Evolutionary conservation across 2,888 invertebrate species (phyloP), one percentile per base, ranked within the genome.

Genomic region (Leptinotarsa juncta): DNA sequence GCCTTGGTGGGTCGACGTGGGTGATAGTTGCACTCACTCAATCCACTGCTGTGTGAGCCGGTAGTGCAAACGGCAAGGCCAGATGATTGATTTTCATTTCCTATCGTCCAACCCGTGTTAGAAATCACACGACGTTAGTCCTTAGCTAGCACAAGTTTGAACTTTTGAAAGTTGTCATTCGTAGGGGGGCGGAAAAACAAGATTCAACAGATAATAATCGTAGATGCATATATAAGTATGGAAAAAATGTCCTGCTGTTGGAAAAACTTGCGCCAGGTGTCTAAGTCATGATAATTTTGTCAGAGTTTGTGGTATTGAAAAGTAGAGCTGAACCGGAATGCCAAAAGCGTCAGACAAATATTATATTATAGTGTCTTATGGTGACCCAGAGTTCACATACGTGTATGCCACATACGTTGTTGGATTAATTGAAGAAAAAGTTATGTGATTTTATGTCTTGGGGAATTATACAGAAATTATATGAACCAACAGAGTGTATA

Each of bases 351-450:
- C 75, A 75, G 66, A 68, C 75, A n/a, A 65, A 74, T 49, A 67
- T 76, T 23, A 57, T 53, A 5, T 68, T 77, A 48, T n/a, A n/a
- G 67, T 71, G 23, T 65, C 78, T 15, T 76, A 74, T 76, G 76
- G 76, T 18, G 72, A 68, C 23, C 57, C 71, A 55, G 53, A 68
- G 3, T 71, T 66, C 66, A 76, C 69, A 70, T 20, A 75, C 75
- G 69, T 65, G 75, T 50, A 72, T 80, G 48, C 75, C 77, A 10
- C 50, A 74, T 50, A 65, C 57, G 3, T 53, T 77, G 32, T 53
- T 72, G 26, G 65, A 70, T 23, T 72, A 49, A 57, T 72, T 77
- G 42, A 76, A 77, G 71, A 23, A 18, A 60, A 76, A 71, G 14
- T 49, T 75, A 68, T 50, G 71, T 62, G 60, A 75, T n/a, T 48